These are phyloP conservation scores for Selene dorsalis DNA, from an alignment of 2,797 vertebrate species.

Conservation along the genomic window DNA sequence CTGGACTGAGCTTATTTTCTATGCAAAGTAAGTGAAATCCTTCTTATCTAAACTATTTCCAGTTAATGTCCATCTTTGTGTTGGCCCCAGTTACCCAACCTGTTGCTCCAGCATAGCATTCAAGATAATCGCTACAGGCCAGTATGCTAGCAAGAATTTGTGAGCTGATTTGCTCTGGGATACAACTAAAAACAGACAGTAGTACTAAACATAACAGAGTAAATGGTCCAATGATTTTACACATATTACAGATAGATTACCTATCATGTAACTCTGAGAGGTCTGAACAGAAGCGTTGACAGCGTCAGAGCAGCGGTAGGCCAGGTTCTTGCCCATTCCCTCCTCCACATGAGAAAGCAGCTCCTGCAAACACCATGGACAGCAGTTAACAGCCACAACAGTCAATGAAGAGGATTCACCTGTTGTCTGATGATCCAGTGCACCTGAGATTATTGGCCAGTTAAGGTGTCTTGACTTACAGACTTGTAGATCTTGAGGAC, in stretches of 20 bases:
- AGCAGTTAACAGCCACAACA: conserved; percentile 21
- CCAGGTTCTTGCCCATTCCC: conserved; percentile 96
- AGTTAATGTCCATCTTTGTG: neutral
- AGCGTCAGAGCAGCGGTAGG: conserved; percentile 92
- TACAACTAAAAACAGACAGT: neutral
- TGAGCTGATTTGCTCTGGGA: neutral
- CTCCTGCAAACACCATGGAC: conserved; percentile 83
- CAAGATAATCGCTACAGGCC: neutral
- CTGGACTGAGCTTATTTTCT: conserved; percentile 11
- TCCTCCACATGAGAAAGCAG: conserved; percentile 94
- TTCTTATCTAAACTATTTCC: too few relatives aligned
- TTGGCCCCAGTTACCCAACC: neutral
- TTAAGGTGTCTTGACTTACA: conserved; percentile 81
- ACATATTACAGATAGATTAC: conserved; percentile 74
- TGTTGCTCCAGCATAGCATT: neutral
- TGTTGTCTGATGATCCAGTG: neutral
- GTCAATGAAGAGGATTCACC: neutral
- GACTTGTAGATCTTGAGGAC: conserved; percentile 94
- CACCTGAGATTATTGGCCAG: neutral
- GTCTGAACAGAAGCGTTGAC: conserved; percentile 90
- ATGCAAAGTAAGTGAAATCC: neutral
- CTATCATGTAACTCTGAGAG: conserved; percentile 93
- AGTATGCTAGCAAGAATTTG: neutral
- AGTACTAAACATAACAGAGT: neutral
- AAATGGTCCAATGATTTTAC: neutral